These are phyloP conservation scores for Sebastes flavidus DNA, from an alignment of 2,797 vertebrate genomes.

Conservation along the genomic window DNA sequence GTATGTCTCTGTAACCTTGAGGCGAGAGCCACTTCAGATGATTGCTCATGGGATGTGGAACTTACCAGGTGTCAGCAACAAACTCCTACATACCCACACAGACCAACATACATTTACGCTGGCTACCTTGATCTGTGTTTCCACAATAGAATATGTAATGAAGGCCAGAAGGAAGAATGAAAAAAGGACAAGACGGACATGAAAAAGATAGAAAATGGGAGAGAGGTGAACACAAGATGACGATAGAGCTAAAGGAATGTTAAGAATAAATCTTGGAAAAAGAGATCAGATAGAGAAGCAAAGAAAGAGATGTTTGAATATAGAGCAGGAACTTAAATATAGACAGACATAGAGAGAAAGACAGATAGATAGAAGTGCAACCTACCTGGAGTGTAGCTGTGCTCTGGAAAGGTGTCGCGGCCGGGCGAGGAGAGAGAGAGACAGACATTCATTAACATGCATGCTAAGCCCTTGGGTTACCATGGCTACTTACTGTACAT, in stretches of 20 bases:
- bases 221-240: background rate
- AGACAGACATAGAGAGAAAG: slow-evolving; percentile 15
- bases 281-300: slow-evolving; percentile 4
- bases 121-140: slow-evolving; percentile 35
- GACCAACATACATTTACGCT: slow-evolving; percentile 49
- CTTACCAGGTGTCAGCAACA: slow-evolving; percentile 76
- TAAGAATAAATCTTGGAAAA: slow-evolving; percentile 1
- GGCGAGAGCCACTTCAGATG: slow-evolving; percentile 51
- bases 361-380: slow-evolving; percentile 77
- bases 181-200: background rate
- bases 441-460: slow-evolving; percentile 99
- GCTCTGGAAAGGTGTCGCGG: slow-evolving; percentile 93
- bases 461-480: slow-evolving; percentile 91
- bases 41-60: slow-evolving; percentile 61
- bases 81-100: slow-evolving; percentile 56
- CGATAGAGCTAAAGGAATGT: slow-evolving; percentile 9
- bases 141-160: slow-evolving; percentile 8
- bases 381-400: slow-evolving; percentile 99
- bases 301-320: slow-evolving; percentile 21
- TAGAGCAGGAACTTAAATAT: slow-evolving; percentile 20
- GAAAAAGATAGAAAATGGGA: slow-evolving; percentile 4
- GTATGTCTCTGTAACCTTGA: slow-evolving; percentile 45
- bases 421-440: slow-evolving; percentile 97
- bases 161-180: slow-evolving; percentile 24
- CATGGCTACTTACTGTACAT: slow-evolving; percentile 95